Conservation (phyloP, 2,113 vertebrate species). For the Crypturellus undulatus region DNA sequence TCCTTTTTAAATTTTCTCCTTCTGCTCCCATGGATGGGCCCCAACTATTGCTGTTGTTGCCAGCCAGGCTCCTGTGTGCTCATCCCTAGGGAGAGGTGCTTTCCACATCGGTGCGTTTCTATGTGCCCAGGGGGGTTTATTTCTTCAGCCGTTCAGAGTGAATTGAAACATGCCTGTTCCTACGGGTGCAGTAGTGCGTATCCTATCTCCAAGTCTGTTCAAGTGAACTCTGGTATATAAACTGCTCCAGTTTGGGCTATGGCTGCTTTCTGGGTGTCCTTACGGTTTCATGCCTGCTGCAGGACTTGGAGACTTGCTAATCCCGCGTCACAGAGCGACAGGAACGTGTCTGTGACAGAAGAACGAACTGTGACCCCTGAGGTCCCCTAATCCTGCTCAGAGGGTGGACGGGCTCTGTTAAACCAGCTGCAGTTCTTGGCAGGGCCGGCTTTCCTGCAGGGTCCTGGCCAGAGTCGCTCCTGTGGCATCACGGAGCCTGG, state of each 20-base stretch:
- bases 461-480: neutral
- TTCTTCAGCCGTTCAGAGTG: neutral
- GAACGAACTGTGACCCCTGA: neutral
- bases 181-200: neutral
- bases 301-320: neutral
- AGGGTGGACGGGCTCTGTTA: neutral
- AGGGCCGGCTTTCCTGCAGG: neutral
- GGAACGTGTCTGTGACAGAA: neutral
- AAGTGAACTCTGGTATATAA: neutral
- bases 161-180: neutral
- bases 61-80: neutral
- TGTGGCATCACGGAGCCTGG: rapidly evolving
- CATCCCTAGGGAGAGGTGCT: rapidly evolving
- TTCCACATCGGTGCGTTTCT: neutral
- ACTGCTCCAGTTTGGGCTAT: neutral
- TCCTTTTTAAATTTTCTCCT: neutral
- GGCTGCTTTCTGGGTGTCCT: neutral
- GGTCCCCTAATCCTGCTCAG: neutral
- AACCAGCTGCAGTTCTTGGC: neutral
- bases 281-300: neutral
- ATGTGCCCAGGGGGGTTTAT: neutral
- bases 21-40: neutral
- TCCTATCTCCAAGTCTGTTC: neutral
- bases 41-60: neutral
- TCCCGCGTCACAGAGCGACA: neutral